A percentile compares a stretch with the other conserved stretches of the same genome.
Evolutionary conservation across 1,140 invertebrate species (phyloP).

Genomic region (Drosophila bipectinata): DNA sequence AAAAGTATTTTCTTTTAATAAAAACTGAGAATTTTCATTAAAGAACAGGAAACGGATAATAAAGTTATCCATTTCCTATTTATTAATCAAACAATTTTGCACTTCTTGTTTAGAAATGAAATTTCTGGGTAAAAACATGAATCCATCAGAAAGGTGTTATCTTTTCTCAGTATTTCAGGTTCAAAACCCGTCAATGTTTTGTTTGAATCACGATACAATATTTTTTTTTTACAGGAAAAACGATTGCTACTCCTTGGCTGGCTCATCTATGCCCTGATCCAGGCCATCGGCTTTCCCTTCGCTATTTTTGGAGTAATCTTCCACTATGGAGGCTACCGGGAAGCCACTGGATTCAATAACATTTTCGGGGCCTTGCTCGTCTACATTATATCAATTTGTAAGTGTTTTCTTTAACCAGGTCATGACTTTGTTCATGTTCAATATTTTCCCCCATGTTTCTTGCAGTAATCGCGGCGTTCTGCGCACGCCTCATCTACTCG

Average conservation of each 20-base stretch:
- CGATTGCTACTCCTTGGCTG: constrained; percentile 46
- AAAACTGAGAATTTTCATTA: no score
- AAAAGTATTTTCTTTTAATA: no score
- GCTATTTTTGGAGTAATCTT: constrained; percentile 67
- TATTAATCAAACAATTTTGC: no score
- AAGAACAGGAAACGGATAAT: no score
- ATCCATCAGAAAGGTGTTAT: neutral
- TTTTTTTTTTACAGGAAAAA: constrained; percentile 29
- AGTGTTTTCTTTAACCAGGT: constrained; percentile 19
- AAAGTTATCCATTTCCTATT: no score
- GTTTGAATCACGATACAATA: neutral
- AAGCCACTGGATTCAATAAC: constrained; percentile 45
- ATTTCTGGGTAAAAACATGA: no score
- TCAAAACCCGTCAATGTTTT: neutral
- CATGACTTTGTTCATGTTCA: neutral
- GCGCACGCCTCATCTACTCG: constrained; percentile 71
- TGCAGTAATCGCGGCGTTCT: constrained; percentile 56
- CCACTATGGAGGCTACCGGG: constrained; percentile 67
- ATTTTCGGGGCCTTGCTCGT: constrained; percentile 46
- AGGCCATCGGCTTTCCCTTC: constrained; percentile 61
- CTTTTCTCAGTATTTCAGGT: no score
- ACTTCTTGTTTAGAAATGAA: no score
- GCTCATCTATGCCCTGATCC: constrained; percentile 53
- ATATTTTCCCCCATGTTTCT: neutral
- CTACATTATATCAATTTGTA: constrained; percentile 52